Conservation (phyloP, 37 sponge, comb jelly and placozoan species). For the Halichondria panicea region DNA sequence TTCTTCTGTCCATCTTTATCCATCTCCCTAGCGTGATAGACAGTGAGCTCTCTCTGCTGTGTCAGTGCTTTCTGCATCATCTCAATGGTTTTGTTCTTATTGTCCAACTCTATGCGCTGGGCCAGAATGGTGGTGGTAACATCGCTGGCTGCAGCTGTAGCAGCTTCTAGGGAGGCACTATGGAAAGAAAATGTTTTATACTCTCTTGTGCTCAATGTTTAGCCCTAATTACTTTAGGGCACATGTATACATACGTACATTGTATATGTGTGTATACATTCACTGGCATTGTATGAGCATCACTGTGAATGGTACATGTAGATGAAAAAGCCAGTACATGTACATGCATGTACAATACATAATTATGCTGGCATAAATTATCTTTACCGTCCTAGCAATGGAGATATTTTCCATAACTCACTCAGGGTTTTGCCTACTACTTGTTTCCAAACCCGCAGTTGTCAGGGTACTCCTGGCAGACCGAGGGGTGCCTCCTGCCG, state of each 20-base stretch:
- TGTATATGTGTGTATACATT: not conserved
- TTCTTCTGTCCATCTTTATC: constrained; percentile 85
- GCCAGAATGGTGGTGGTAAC: constrained; percentile 76
- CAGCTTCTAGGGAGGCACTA: constrained; percentile 51
- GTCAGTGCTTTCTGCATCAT: constrained; percentile 85
- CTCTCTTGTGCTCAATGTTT: too few relatives aligned
- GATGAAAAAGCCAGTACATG: too few relatives aligned
- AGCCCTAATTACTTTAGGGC: too few relatives aligned
- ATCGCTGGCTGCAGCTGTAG: constrained; percentile 68
- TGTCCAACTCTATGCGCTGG: constrained; percentile 80
- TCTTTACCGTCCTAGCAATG: too few relatives aligned
- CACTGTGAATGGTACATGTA: too few relatives aligned
- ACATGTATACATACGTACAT: too few relatives aligned
- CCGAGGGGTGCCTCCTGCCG: constrained; percentile 12
- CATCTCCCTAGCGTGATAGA: constrained; percentile 84
- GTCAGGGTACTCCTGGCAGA: too few relatives aligned
- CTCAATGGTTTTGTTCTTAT: constrained; percentile 82
- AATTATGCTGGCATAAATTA: too few relatives aligned
- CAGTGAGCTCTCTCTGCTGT: constrained; percentile 83
- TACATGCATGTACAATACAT: too few relatives aligned
- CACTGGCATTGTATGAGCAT: not conserved
- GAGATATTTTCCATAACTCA: too few relatives aligned
- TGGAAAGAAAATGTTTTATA: too few relatives aligned
- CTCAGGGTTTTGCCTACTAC: not conserved
- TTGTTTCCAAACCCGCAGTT: not conserved